Base-by-base conservation (phyloP, 2,797 vertebrate genomes). In the Cynopterus sphinx region DNA sequence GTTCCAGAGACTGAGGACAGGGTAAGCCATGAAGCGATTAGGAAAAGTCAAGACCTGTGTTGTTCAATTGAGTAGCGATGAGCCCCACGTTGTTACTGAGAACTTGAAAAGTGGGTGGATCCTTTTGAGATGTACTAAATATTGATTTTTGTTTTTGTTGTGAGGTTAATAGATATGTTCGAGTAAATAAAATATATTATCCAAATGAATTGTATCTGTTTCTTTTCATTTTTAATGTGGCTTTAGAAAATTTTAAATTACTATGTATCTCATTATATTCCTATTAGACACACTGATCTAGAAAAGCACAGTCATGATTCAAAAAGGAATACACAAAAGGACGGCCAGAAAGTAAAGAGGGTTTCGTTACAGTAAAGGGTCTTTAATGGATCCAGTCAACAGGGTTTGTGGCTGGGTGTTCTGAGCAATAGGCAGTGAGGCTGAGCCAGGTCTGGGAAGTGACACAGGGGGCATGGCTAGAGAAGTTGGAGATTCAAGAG, bases 201-300 rank as follows among this genome's bases (percentile, higher is more conserved):
- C 28, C 82, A 87, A 93, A 83, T 73, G 4, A 75, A 87, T 26
- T 75, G 68, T 41, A 43, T 2, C 16, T 67, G n/a, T 39, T 95
- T 87, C 43, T 28, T 86, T 39, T 70, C 33, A 41, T 77, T 92
- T 94, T 93, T 75, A 75, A 78, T 39, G 16, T 87, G 59, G 63
- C 21, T 61, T 22, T 90, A 77, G 82, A 65, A 95, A 53, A 73
- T 10, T 89, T 75, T 68, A 90, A 36, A 68, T 74, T 87, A 77
- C 8, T 55, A 36, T 51, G 41, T 46, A 78, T 26, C 51, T 90
- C 24, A 17, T 43, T 70, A 26, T 70, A 55, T 75, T 91, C 90
- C 57, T 74, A 22, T 24, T 55, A 57, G 11, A 74, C 6, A 73
- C 11, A 4, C 15, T 41, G 41, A 33, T 83, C 53, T 79, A 90